Base-by-base conservation (phyloP, 2,797 vertebrate species). In the Alectoris magna region DNA sequence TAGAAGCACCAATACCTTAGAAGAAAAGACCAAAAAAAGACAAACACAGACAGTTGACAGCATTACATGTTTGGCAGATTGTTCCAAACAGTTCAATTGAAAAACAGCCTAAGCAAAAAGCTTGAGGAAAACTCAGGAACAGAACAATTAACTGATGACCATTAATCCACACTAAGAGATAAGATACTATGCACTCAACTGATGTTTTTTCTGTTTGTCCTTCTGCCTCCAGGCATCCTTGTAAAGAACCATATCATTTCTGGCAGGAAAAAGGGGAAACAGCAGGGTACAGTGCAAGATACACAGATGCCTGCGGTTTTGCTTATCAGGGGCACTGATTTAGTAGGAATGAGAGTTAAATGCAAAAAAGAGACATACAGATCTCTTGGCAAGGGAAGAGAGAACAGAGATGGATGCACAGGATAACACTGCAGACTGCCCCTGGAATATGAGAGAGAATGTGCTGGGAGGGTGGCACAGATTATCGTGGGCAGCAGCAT, bases 1-100 rank as follows among this genome's bases (percentile, higher is more conserved):
- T 14, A 58, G 43, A 70, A 51, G 62, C 34, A n/a, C 55, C 18
- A 62, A 56, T 16, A 55, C 34, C 74, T 79, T n/a, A 36, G 53
- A 48, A 18, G 31, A 10, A 56, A 85, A 49, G 48, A 29, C 7
- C 39, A 22, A 59, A 58, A 70, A 12, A 10, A 29, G 36, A n/a
- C 1, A 68, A 39, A n/a, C 14, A 31, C 2, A 48, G 14, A 48
- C 19, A 41, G 29, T 26, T 43, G 36, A 48, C 21, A 15, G 29
- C 3, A 1, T 36, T 14, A 67, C 9, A 10, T 0, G 0, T 48
- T 7, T 13, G 49, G 43, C n/a, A 53, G 51, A 58, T 2, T 27
- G 49, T 15, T 8, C 29, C 27, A 17, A 53, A 53, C 13, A 38
- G 46, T 3, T 62, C 10, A 14, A 38, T 2, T 10, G 16, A 74